Percentiles rank a stretch among this genome's conserved stretches.
Conservation (phyloP, 2,888 invertebrate genomes). For the Pogonocherus hispidulus region DNA sequence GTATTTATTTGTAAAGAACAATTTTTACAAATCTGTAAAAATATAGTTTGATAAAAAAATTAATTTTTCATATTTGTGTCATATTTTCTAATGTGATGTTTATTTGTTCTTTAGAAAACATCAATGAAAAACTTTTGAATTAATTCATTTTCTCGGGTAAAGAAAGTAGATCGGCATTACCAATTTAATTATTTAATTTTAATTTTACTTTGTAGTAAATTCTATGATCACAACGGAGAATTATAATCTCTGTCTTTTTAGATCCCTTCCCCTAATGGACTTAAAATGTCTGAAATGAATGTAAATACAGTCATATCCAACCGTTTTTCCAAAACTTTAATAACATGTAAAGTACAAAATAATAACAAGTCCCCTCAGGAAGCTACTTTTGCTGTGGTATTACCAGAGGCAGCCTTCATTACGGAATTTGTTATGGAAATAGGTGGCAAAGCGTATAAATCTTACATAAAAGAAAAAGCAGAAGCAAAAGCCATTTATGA, state of each 20-base stretch:
- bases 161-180: no score
- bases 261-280: constrained; percentile 30
- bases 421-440: constrained; percentile 68
- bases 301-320: constrained; percentile 69
- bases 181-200: no score
- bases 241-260: neutral
- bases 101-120: no score
- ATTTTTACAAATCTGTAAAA: no score
- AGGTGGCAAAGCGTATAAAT: constrained; percentile 72
- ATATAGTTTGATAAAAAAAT: no score
- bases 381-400: constrained; percentile 72
- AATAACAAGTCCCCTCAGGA: constrained; percentile 72
- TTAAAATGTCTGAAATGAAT: constrained; percentile 38
- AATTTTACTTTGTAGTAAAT: no score
- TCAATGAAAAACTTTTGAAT: no score
- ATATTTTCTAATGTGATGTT: no score
- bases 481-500: constrained; percentile 73
- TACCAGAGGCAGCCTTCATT: constrained; percentile 74
- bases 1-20: no score
- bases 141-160: no score
- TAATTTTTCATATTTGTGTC: no score
- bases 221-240: neutral
- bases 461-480: constrained; percentile 73
- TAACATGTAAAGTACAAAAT: constrained; percentile 74
- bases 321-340: constrained; percentile 74